A percentile compares a stretch with the other conserved stretches of the same genome.
phyloP scores from a whole-genome alignment of 2,113 vertebrate genomes.

The Mohoua ochrocephala region DNA sequence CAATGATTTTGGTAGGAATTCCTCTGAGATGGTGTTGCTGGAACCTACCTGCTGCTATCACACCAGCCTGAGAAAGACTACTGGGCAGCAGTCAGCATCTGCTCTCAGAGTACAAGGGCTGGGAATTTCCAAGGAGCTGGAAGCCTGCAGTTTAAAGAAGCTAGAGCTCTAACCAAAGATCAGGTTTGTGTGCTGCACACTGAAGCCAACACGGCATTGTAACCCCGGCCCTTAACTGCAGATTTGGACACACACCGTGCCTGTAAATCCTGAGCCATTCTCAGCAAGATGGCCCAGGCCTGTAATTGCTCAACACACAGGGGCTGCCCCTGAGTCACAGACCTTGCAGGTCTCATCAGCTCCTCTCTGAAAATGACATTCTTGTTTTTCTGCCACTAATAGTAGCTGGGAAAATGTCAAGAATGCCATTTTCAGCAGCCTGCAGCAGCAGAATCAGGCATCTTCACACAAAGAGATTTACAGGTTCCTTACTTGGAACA shows the following conservation, averaged over 20 bases:
- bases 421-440: not conserved
- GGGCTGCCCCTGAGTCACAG: not conserved
- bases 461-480: not conserved
- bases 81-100: not conserved
- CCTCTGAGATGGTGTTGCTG: not conserved
- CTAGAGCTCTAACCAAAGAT: not conserved
- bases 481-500: not conserved
- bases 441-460: not conserved
- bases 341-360: not conserved
- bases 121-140: not conserved
- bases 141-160: not conserved
- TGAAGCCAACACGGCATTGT: not conserved
- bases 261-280: not conserved
- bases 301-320: not conserved
- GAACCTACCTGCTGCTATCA: not conserved
- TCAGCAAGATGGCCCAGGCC: not conserved
- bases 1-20: not conserved
- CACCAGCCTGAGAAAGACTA: not conserved
- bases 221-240: not conserved
- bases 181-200: not conserved
- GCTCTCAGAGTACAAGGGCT: not conserved
- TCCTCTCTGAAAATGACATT: not conserved
- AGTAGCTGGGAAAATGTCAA: not conserved
- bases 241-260: not conserved
- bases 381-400: not conserved